Percentiles rank a stretch among this genome's conserved stretches.
Conservation (phyloP, 1,140 invertebrate species). For the Brachystomella parvula region DNA sequence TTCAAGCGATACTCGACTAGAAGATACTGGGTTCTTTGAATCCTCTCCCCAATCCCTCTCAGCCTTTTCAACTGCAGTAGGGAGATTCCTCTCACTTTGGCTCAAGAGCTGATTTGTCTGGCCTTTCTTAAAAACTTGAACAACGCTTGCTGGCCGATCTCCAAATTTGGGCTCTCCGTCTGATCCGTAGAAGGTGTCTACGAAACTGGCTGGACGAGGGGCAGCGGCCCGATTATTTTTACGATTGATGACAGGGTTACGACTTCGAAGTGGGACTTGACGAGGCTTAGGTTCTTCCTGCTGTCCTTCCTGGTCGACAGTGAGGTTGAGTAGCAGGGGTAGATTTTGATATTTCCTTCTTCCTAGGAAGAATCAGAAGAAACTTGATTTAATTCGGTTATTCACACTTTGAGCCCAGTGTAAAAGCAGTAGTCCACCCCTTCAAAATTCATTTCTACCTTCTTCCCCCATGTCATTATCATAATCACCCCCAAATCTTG, state of each 20-base stretch:
- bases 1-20: neutral
- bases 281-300: neutral
- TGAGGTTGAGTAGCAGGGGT: slow-evolving; percentile 11
- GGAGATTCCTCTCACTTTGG: slow-evolving; percentile 1
- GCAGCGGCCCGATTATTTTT: neutral
- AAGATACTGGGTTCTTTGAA: neutral
- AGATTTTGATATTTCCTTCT: slow-evolving; percentile 16
- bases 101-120: neutral
- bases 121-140: slow-evolving; percentile 9
- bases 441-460: neutral
- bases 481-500: no score
- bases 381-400: slow-evolving; percentile 4
- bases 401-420: neutral
- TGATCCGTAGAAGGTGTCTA: slow-evolving; percentile 1
- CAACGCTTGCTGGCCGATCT: slow-evolving; percentile 9
- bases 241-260: neutral
- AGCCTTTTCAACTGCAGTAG: neutral
- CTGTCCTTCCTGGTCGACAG: neutral
- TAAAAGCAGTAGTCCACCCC: neutral
- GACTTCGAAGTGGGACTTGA: neutral
- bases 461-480: slow-evolving; percentile 5
- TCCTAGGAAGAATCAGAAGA: neutral
- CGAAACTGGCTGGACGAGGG: neutral
- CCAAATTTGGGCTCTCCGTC: slow-evolving; percentile 9
- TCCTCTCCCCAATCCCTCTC: no score